Percentiles rank a stretch among this genome's conserved stretches.
Conservation (phyloP, 2,113 vertebrate species). For the Dermatemys mawii region DNA sequence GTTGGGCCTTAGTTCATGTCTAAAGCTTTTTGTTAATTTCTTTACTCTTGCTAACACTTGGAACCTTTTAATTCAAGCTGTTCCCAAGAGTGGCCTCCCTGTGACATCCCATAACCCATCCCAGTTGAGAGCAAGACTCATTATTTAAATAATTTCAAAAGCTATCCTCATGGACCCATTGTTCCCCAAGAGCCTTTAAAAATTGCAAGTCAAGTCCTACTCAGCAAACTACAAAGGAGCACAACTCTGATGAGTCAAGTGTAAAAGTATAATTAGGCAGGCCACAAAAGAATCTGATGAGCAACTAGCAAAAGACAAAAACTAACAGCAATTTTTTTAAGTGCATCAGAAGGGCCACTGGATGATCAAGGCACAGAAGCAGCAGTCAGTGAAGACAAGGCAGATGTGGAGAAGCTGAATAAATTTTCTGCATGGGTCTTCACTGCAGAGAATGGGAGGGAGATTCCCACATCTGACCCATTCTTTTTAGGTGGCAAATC, state of each 20-base stretch:
- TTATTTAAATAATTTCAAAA: constrained; percentile 55
- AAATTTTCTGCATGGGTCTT: neutral
- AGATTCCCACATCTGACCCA: neutral
- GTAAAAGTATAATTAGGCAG: neutral
- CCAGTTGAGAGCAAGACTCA: constrained; percentile 27
- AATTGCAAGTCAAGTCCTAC: neutral
- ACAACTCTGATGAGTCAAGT: neutral
- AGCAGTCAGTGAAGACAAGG: neutral
- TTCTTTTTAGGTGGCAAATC: neutral
- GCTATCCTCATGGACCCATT: neutral
- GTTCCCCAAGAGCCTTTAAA: neutral
- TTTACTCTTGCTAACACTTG: constrained; percentile 37
- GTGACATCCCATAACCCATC: neutral
- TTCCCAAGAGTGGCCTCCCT: constrained; percentile 46
- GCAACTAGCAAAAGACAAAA: neutral
- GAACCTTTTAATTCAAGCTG: neutral
- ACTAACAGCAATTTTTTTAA: neutral
- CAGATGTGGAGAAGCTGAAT: neutral
- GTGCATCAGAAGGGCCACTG: neutral
- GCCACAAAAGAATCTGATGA: neutral
- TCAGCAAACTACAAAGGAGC: neutral
- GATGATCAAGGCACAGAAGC: neutral
- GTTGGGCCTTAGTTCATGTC: constrained; percentile 54
- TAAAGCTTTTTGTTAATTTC: constrained; percentile 41
- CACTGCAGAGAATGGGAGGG: neutral